Conservation (phyloP, 2,888 invertebrate species). For the Pimpla rufipes region DNA sequence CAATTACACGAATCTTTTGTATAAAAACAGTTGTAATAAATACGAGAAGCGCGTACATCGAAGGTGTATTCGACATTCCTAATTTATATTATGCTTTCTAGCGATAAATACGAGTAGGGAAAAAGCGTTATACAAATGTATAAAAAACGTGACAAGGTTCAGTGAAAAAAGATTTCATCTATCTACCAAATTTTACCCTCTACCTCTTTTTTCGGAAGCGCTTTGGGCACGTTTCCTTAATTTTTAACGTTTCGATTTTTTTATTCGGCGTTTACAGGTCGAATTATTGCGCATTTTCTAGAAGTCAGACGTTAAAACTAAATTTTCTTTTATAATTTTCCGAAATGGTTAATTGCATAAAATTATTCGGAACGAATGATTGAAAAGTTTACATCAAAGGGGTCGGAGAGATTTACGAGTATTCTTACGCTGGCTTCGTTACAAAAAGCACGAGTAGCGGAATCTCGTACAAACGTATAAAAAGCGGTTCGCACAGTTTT, state of each 20-base stretch:
- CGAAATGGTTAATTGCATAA: conserved; percentile 24
- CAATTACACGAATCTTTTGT: conserved; percentile 26
- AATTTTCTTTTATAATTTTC: not conserved
- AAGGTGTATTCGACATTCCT: conserved; percentile 4
- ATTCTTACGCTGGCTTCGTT: conserved; percentile 4
- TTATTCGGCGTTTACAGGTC: no score
- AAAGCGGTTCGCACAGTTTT: conserved; percentile 10
- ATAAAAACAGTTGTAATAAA: conserved; percentile 39
- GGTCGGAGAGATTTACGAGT: not conserved
- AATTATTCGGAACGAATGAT: conserved; percentile 22
- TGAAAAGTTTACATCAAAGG: conserved; percentile 10
- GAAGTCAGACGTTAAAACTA: no score
- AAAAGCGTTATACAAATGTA: conserved; percentile 12
- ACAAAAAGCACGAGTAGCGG: conserved; percentile 26
- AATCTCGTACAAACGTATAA: conserved; percentile 30
- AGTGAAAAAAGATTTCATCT: not conserved
- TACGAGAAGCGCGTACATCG: conserved; percentile 18
- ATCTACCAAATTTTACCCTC: not conserved
- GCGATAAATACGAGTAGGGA: conserved; percentile 5
- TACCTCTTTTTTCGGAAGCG: not conserved
- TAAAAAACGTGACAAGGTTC: conserved; percentile 3
- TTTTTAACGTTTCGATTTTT: not conserved
- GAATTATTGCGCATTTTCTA: not conserved
- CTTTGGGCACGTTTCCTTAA: not conserved
- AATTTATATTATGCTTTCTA: not conserved